These are phyloP conservation scores for Artemisiospiza belli DNA, from an alignment of 2,113 vertebrate genomes.

Conservation along the genomic window DNA sequence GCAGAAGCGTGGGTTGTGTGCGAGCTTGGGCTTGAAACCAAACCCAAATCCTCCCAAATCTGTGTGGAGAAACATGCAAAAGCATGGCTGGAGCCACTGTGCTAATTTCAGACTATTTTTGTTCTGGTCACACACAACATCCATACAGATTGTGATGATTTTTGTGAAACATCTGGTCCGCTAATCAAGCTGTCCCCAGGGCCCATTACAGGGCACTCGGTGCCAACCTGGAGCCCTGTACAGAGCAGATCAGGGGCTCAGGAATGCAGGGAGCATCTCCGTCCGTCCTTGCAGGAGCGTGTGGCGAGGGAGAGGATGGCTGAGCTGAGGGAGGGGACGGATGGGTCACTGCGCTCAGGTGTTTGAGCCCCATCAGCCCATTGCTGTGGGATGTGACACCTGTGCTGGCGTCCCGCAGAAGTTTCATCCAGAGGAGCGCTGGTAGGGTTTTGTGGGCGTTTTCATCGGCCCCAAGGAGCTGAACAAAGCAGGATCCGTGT, in stretches of 20 bases:
- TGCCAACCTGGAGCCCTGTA: background rate
- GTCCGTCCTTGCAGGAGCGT: accelerated
- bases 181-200: constrained; percentile 30
- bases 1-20: background rate
- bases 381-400: background rate
- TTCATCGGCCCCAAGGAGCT: background rate
- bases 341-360: background rate
- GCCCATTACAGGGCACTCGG: background rate
- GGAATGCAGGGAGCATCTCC: accelerated
- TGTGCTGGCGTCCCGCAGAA: background rate
- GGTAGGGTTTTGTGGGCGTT: background rate
- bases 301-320: background rate
- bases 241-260: accelerated
- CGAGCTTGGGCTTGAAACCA: background rate
- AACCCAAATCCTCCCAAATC: background rate
- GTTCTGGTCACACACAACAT: background rate
- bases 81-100: background rate
- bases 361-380: background rate
- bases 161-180: constrained; percentile 57
- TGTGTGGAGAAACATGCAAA: background rate
- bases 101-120: background rate
- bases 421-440: background rate
- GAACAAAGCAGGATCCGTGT: background rate
- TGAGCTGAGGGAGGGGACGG: background rate
- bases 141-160: constrained; percentile 33